Evolutionary conservation across 2,888 invertebrate genomes (phyloP).

Genomic region (Timema podura): DNA sequence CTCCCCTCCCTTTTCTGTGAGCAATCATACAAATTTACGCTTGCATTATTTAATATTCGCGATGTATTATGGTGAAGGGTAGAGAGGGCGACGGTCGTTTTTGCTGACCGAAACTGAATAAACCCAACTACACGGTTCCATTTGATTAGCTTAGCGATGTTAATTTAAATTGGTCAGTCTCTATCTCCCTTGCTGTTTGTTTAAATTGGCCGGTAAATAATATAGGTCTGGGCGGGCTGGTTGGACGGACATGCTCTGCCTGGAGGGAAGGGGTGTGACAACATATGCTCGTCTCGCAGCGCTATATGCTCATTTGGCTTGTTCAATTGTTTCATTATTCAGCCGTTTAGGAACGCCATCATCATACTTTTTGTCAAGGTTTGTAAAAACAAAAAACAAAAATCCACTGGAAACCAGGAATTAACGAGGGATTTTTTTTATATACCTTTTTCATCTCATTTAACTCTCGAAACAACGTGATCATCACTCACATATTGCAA

Average conservation of each 20-base stretch:
- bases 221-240: background rate
- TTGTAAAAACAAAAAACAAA: no score
- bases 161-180: slow-evolving; percentile 26
- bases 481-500: no score
- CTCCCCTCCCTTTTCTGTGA: slow-evolving; percentile 23
- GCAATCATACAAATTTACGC: slow-evolving; percentile 28
- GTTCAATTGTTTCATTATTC: no score
- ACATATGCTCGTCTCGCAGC: no score
- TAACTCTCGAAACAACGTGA: no score
- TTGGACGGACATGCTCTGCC: background rate
- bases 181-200: slow-evolving; percentile 6
- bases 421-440: no score
- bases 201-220: slow-evolving; percentile 6
- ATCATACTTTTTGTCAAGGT: no score
- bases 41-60: slow-evolving; percentile 26
- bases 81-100: slow-evolving; percentile 18
- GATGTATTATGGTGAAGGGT: slow-evolving; percentile 17
- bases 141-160: slow-evolving; percentile 27
- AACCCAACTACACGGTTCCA: slow-evolving; percentile 21
- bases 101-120: slow-evolving; percentile 27
- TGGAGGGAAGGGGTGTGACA: background rate
- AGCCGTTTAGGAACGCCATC: no score
- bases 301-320: no score
- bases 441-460: no score
- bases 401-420: no score